A percentile compares a stretch with the other conserved stretches of the same genome.
Conservation (phyloP, 2,797 vertebrate genomes). For the Orientallactaga sibirica region DNA sequence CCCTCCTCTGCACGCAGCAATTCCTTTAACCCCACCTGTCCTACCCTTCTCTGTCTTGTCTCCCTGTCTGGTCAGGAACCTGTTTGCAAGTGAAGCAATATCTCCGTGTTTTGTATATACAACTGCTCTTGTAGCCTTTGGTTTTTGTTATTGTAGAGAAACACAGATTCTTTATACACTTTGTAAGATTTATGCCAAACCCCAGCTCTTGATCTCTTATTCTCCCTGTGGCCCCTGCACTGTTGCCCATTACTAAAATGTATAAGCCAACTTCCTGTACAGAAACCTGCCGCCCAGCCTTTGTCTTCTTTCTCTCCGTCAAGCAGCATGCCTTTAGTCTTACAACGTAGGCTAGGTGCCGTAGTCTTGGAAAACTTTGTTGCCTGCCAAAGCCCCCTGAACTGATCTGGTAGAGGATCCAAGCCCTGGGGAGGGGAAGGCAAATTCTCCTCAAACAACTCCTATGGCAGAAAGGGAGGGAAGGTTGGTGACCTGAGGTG, state of each 20-base stretch:
- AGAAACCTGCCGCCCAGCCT: conserved; percentile 80
- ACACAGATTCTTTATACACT: conserved; percentile 88
- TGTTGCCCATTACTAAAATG: conserved; percentile 82
- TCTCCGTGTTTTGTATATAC: conserved; percentile 89
- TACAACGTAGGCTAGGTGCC: too few species aligned
- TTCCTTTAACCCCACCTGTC: conserved; percentile 67
- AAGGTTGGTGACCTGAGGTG: background rate
- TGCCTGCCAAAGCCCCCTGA: background rate
- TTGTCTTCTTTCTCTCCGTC: conserved; percentile 77
- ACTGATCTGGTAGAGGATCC: background rate
- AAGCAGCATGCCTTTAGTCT: conserved; percentile 46
- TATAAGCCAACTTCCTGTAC: conserved; percentile 80
- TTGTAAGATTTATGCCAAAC: conserved; percentile 87
- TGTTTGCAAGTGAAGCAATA: conserved; percentile 89
- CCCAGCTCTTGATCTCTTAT: conserved; percentile 83
- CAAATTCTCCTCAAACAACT: background rate
- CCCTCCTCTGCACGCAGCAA: conserved; percentile 86
- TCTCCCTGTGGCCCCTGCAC: conserved; percentile 82
- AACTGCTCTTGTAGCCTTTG: conserved; percentile 86
- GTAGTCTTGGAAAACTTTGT: background rate
- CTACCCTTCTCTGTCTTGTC: conserved; percentile 68
- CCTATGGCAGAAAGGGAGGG: background rate
- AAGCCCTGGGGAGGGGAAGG: too few species aligned
- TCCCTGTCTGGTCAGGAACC: conserved; percentile 80
- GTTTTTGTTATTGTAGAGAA: conserved; percentile 88